phyloP scores from a whole-genome alignment of 2,888 invertebrate genomes.

The Apeira syringaria region DNA sequence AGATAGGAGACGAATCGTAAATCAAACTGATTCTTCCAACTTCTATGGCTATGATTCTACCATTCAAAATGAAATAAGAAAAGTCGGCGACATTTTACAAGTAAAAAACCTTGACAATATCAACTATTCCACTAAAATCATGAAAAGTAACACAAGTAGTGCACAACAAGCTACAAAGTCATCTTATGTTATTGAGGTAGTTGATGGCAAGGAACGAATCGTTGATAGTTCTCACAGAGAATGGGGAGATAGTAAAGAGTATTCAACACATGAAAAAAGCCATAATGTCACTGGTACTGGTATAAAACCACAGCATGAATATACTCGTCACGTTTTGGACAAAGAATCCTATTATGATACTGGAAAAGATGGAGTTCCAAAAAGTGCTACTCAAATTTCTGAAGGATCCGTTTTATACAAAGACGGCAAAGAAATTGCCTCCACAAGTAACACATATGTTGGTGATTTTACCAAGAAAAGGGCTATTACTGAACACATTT shows the following conservation, averaged over 20 bases:
- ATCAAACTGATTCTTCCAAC: slow-evolving; percentile 71
- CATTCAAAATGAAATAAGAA: slow-evolving; percentile 68
- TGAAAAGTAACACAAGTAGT: slow-evolving; percentile 83
- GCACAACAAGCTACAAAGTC: slow-evolving; percentile 85
- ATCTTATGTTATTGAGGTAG: slow-evolving; percentile 85
- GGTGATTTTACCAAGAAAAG: slow-evolving; percentile 74
- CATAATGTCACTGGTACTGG: slow-evolving; percentile 81
- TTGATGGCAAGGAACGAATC: slow-evolving; percentile 85
- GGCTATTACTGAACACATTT: slow-evolving; percentile 62
- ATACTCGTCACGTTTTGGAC: slow-evolving; percentile 78
- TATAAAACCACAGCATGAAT: slow-evolving; percentile 82
- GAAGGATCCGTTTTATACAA: slow-evolving; percentile 70
- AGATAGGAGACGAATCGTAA: slow-evolving; percentile 52
- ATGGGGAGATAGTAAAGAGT: slow-evolving; percentile 80
- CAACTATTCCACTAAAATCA: slow-evolving; percentile 73
- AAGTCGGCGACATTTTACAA: slow-evolving; percentile 72
- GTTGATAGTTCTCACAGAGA: slow-evolving; percentile 84
- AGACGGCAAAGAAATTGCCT: slow-evolving; percentile 74
- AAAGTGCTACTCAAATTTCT: slow-evolving; percentile 63
- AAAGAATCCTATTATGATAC: slow-evolving; percentile 83
- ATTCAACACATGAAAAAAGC: slow-evolving; percentile 78
- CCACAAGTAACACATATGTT: slow-evolving; percentile 68
- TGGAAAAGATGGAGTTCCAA: slow-evolving; percentile 80
- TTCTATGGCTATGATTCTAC: slow-evolving; percentile 76
- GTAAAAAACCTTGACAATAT: slow-evolving; percentile 62